A percentile compares a stretch with the other conserved stretches of the same genome.
phyloP scores from a whole-genome alignment of 2,113 vertebrate species.

The Sturnira hondurensis region DNA sequence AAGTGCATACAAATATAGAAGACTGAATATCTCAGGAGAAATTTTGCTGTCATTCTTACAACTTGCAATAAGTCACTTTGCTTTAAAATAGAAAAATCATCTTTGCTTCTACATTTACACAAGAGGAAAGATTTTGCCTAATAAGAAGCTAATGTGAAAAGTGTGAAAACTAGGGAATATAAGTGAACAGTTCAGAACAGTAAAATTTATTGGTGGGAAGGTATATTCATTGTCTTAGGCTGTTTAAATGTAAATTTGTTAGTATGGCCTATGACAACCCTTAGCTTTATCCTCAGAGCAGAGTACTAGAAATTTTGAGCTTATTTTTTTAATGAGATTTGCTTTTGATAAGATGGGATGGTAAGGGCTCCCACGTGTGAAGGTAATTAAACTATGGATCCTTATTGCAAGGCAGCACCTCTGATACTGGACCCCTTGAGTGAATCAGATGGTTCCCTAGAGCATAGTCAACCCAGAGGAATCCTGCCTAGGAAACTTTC shows the following conservation, averaged over 20 bases:
- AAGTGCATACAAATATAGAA: not conserved
- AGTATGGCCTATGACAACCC: not conserved
- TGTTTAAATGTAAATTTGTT: not conserved
- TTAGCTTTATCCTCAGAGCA: not conserved
- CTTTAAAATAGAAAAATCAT: not conserved
- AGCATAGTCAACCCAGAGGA: no score
- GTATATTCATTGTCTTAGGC: not conserved
- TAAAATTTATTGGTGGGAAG: not conserved
- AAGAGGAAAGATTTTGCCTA: not conserved
- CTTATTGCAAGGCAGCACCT: no score
- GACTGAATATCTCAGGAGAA: not conserved
- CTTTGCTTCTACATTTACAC: not conserved
- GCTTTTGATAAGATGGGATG: not conserved
- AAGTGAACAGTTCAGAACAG: not conserved
- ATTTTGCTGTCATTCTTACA: not conserved
- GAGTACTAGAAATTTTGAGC: not conserved
- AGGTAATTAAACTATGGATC: no score
- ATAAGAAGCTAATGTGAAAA: not conserved
- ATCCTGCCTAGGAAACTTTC: not conserved
- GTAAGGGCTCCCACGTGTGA: not conserved
- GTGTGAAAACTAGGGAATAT: not conserved
- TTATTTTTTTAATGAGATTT: not conserved
- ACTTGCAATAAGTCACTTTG: not conserved
- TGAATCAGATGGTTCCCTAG: not conserved
- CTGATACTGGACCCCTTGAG: accelerated